phyloP scores from a whole-genome alignment of 2,797 vertebrate genomes.

The Masticophis lateralis region DNA sequence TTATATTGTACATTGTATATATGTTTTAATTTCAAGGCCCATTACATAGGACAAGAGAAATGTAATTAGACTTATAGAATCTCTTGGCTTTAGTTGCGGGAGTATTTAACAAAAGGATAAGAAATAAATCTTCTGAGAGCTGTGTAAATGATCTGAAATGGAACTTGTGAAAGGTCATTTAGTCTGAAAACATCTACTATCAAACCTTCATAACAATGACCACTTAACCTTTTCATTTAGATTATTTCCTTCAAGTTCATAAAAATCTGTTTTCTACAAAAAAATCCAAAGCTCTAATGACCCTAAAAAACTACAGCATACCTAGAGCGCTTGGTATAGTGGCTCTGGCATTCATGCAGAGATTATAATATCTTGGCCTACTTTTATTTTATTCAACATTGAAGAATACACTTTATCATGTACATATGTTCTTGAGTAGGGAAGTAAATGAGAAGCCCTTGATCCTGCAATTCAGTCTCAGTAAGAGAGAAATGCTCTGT shows the following conservation, averaged over 20 bases:
- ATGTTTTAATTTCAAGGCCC: conserved; percentile 71
- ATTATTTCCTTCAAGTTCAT: not conserved
- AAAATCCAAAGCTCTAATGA: not conserved
- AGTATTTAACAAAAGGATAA: conserved; percentile 24
- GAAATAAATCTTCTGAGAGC: conserved; percentile 36
- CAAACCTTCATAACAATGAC: conserved; percentile 1
- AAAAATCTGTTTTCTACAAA: not conserved
- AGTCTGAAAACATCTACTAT: conserved; percentile 42
- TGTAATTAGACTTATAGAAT: conserved; percentile 27
- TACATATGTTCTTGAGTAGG: not conserved
- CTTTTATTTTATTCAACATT: not conserved
- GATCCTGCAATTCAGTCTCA: not conserved
- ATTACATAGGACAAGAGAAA: conserved; percentile 58
- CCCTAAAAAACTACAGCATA: not conserved
- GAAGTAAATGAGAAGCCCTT: not conserved
- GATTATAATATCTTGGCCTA: not conserved
- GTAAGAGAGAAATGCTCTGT: not conserved
- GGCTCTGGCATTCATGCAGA: not conserved
- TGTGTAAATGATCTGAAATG: conserved; percentile 43
- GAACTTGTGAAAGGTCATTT: conserved; percentile 42
- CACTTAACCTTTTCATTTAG: conserved; percentile 37
- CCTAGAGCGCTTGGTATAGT: not conserved
- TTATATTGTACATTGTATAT: conserved; percentile 50
- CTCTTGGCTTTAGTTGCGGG: conserved; percentile 28
- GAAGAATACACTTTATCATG: not conserved